These are phyloP conservation scores for Borostomias antarcticus DNA, from an alignment of 2,797 vertebrate species.

Conservation along the genomic window DNA sequence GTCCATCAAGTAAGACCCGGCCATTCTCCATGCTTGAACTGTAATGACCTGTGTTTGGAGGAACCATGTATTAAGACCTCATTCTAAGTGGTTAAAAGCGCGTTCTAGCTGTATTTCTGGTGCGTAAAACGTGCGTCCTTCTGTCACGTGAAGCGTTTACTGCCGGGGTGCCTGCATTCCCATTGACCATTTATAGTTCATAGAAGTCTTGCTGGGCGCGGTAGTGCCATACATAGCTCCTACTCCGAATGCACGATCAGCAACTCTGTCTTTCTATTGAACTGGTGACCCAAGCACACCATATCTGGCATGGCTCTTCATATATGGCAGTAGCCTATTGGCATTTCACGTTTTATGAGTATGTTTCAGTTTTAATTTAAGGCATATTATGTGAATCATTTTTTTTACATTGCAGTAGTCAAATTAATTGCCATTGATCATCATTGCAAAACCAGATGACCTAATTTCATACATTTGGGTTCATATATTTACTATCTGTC, in stretches of 20 bases:
- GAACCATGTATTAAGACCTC: background rate
- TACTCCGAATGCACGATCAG: conserved; percentile 73
- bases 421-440: background rate
- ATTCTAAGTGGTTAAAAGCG: background rate
- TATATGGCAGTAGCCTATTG: background rate
- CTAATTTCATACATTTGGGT: background rate
- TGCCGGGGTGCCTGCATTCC: conserved; percentile 32
- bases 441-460: background rate
- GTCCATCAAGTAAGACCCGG: conserved; percentile 59
- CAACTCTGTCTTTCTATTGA: conserved; percentile 61
- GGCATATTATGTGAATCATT: background rate
- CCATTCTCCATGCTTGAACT: conserved; percentile 6
- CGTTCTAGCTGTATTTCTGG: conserved; percentile 1
- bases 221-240: conserved; percentile 68
- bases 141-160: background rate
- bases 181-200: conserved; percentile 74
- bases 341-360: background rate
- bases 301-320: conserved; percentile 57
- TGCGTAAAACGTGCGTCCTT: background rate
- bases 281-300: conserved; percentile 58
- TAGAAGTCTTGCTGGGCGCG: conserved; percentile 56
- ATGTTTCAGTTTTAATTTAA: background rate
- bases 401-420: conserved; percentile 3
- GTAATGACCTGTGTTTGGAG: background rate
- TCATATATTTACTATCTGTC: conserved; percentile 5